Conservation (phyloP, 2,113 vertebrate species). For the Sialia sialis region DNA sequence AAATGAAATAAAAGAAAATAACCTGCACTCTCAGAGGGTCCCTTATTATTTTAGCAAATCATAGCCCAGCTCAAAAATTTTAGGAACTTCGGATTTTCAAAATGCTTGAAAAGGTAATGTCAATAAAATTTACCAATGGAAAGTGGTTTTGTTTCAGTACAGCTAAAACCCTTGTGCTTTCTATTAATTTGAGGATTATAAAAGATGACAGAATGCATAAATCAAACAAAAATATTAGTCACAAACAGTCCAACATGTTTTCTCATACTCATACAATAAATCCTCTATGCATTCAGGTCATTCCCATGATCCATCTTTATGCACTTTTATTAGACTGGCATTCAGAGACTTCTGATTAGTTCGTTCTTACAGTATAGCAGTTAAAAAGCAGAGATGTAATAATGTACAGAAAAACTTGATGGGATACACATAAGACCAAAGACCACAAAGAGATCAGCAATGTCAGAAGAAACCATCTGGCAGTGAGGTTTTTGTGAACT, state of each 20-base stretch:
- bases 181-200: not conserved
- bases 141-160: not conserved
- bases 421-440: not conserved
- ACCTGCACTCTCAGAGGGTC: not conserved
- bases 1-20: not conserved
- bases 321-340: not conserved
- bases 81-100: not conserved
- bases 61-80: not conserved
- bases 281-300: not conserved
- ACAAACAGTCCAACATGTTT: not conserved
- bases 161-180: not conserved
- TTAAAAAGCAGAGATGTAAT: not conserved
- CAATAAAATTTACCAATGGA: not conserved
- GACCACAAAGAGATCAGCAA: not conserved
- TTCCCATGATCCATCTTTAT: not conserved
- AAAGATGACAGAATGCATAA: slow-evolving; percentile 7
- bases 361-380: not conserved
- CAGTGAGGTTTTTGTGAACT: not conserved
- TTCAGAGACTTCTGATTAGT: not conserved
- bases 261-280: not conserved
- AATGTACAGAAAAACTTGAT: not conserved
- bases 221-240: not conserved
- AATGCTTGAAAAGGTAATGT: not conserved
- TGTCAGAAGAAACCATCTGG: not conserved
- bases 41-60: not conserved